A percentile compares a stretch with the other conserved stretches of the same genome.
These are phyloP conservation scores for Montipora sp. DNA, from an alignment of 64 coral and sea anemone species.

Conservation along the genomic window DNA sequence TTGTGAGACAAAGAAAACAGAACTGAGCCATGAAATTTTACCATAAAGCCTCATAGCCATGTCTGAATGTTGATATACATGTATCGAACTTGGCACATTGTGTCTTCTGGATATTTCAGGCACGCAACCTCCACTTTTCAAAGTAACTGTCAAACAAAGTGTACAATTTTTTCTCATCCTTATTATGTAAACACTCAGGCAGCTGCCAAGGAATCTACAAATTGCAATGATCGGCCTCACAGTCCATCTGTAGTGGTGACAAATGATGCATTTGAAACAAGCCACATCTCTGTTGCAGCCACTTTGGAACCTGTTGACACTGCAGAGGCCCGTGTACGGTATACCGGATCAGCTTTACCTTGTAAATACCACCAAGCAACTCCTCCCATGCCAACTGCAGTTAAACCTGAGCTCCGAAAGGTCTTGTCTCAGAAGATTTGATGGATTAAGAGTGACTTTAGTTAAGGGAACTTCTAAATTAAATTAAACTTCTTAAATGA, in stretches of 20 bases:
- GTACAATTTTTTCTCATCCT: no score
- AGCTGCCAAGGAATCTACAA: neutral
- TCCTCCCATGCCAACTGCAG: constrained; percentile 55
- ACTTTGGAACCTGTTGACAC: constrained; percentile 25
- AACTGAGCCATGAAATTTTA: no score
- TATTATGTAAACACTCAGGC: neutral
- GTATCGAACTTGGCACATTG: no score
- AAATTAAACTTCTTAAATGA: no score
- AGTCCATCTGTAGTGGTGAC: neutral
- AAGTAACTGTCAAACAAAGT: no score
- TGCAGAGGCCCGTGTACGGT: constrained; percentile 32
- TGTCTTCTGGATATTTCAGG: no score
- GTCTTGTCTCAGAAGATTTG: constrained; percentile 69
- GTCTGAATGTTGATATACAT: no score
- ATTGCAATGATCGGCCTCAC: neutral
- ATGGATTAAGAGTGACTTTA: neutral
- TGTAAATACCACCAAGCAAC: constrained; percentile 82
- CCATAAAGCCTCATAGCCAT: no score
- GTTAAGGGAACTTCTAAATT: neutral
- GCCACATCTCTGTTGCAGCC: constrained; percentile 64
- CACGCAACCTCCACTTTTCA: no score
- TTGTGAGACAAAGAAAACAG: no score
- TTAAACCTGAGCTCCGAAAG: constrained; percentile 54
- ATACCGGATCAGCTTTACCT: constrained; percentile 63
- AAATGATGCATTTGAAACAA: constrained; percentile 42